Evolutionary conservation across 2,797 vertebrate genomes (phyloP), one percentile per base, ranked within the genome.

Genomic region (Eupleurogrammus muticus): DNA sequence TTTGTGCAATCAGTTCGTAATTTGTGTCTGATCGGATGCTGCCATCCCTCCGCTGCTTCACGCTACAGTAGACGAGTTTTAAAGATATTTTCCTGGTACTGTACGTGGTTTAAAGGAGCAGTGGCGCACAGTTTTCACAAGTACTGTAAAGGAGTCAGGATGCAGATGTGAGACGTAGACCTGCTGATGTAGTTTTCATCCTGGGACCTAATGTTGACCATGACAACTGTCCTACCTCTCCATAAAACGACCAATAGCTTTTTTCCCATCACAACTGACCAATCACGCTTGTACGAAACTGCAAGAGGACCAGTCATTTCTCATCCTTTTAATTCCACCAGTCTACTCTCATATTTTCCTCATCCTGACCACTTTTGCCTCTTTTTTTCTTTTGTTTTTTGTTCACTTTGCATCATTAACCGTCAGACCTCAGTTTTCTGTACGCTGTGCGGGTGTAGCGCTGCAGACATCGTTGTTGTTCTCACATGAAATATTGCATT

Each of bases 211-310:
- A 85, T 72, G 40, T 77, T 76, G 76, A 90, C 86, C 87, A 87
- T 89, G 61, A 86, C 87, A 93, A 91, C 91, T 80, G 51, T 83
- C 90, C 92, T 94, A 94, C 94, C 93, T 94, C 93, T 90, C 46
- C 79, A 74, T 78, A 73, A 74, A 67, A 66, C 8, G 77, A 88
- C 82, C 86, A 87, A 84, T 61, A 67, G 53, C 57, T 70, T 72
- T 57, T 28, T 28, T n/a, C n/a, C 23, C 70, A 53, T 34, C 51
- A 61, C 60, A 53, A 36, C 58, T 53, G 77, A 87, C 69, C 82
- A 77, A 53, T 75, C 21, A 3, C 13, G 6, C 64, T 56, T 59
- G 8, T 64, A 11, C 16, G 5, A 44, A 13, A 53, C 36, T 48
- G 16, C 42, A 44, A 44, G 54, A 47, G 34, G 28, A 79, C 65